Percentiles rank a stretch among this genome's conserved stretches.
These are phyloP conservation scores for Salmo trutta DNA, from an alignment of 2,797 vertebrate genomes.

Conservation along the genomic window DNA sequence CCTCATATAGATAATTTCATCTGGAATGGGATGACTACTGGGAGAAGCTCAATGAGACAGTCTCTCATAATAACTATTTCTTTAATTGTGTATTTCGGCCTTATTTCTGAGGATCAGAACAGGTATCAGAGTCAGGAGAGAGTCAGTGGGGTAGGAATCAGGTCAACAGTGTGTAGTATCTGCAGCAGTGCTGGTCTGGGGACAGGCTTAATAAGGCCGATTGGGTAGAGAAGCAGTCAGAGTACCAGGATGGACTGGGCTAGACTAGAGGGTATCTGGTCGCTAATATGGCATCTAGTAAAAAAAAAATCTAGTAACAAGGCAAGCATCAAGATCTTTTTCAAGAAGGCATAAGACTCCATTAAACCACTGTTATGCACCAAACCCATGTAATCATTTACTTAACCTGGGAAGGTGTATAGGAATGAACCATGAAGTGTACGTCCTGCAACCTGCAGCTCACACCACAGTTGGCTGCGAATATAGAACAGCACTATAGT, in stretches of 20 bases:
- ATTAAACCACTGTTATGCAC: neutral
- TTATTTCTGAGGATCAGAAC: slow-evolving; percentile 37
- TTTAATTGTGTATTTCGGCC: slow-evolving; percentile 72
- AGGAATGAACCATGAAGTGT: neutral
- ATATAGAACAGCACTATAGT: neutral
- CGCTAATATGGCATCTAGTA: neutral
- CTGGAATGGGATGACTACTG: slow-evolving; percentile 71
- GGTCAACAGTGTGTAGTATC: neutral
- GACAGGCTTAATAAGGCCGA: neutral
- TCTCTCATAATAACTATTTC: slow-evolving; percentile 75
- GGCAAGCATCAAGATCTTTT: neutral
- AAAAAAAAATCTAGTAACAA: neutral
- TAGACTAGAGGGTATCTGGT: neutral
- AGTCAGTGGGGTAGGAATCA: slow-evolving; percentile 30
- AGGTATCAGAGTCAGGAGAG: slow-evolving; percentile 32
- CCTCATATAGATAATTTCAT: slow-evolving; percentile 75
- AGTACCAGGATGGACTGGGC: neutral
- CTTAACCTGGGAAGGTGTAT: neutral
- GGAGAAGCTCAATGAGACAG: slow-evolving; percentile 66
- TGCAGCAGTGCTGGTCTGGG: neutral
- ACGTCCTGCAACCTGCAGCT: neutral
- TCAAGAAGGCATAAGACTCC: neutral
- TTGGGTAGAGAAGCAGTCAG: neutral
- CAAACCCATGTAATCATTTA: neutral
- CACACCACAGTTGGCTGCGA: neutral